These are phyloP conservation scores for Dryadula phaetusa DNA, from an alignment of 2,888 invertebrate genomes.

Conservation along the genomic window DNA sequence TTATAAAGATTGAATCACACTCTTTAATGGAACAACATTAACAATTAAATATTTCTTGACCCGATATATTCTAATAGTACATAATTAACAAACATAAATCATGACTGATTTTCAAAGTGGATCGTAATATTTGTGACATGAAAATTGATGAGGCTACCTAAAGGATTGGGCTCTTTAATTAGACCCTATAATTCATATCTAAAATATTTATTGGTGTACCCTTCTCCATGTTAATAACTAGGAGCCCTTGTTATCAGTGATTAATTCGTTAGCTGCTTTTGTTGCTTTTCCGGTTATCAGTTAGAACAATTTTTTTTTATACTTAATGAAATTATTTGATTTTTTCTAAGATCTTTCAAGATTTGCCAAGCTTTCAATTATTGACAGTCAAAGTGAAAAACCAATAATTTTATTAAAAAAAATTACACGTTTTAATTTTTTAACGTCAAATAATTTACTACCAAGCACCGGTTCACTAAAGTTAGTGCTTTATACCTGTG, in stretches of 20 bases:
- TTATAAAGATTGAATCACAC: neutral
- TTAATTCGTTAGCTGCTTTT: conserved; percentile 18
- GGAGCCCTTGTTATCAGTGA: conserved; percentile 18
- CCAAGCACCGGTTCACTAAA: too few species aligned
- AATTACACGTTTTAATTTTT: too few species aligned
- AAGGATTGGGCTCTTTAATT: conserved; percentile 27
- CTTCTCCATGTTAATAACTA: conserved; percentile 8
- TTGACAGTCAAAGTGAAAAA: too few species aligned
- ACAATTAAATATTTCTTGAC: neutral
- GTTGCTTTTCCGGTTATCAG: neutral
- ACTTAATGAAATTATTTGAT: too few species aligned
- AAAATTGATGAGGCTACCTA: conserved; percentile 3
- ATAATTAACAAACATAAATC: conserved; percentile 4
- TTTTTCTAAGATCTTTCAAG: too few species aligned
- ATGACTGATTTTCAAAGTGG: neutral
- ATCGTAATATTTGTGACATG: conserved; percentile 17
- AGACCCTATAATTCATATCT: conserved; percentile 21
- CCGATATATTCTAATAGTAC: neutral
- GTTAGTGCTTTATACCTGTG: too few species aligned
- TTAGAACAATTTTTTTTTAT: too few species aligned
- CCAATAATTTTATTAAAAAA: too few species aligned
- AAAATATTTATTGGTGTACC: conserved; percentile 25
- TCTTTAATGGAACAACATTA: neutral
- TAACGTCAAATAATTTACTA: too few species aligned
- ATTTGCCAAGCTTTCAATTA: too few species aligned